Base-by-base conservation (phyloP, 92 coral and sea anemone species). In the Ricordea florida region DNA sequence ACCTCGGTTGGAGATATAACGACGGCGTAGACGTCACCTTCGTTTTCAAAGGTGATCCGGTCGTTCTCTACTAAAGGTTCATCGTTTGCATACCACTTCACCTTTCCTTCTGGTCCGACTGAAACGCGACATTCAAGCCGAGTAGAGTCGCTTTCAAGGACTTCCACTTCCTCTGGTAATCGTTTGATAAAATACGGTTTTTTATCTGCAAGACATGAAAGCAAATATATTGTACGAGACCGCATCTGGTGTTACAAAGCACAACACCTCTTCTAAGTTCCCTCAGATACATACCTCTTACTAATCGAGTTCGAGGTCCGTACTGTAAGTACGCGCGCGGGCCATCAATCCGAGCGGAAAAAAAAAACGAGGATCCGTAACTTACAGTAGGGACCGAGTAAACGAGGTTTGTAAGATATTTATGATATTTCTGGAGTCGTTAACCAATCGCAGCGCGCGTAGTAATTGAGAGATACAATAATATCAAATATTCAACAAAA, bases 71-170 rank as follows among this genome's bases (percentile, higher is more conserved):
- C 74, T 61, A 94, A 42, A 7, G 82, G 89, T 32, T 82, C 77
- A 45, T 92, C 92, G 51, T 88, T 97, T 79, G 85, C 82, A 52
- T 76, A 92, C 98, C 98, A 94, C 33, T 50, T 5, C 43, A 94
- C 91, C 42, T 88, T 78, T 21, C 69, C 80, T 7, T 65, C 81
- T 2, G 89, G 93, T 29, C 92, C 85, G 17, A 80, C 89, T 20
- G 90, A 71, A 5, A 85, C 49, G n/a, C 81, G 89, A 71, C 98
- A 94, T 13, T 89, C 94, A 1, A 94, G 82, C 26, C 90, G 70
- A 28, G 86, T 79, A 10, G 89, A 50, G 74, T 90, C 92, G 13
- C 96, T 96, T 51, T 94, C 97, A 10, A 93, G 87, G 27, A 92
- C 96, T 33, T 94, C 97, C 13, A 79, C 62, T 31, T 91, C 97